A percentile compares a stretch with the other conserved stretches of the same genome.
phyloP scores from a whole-genome alignment of 2,797 vertebrate genomes.

The Acipenser oxyrinchus region DNA sequence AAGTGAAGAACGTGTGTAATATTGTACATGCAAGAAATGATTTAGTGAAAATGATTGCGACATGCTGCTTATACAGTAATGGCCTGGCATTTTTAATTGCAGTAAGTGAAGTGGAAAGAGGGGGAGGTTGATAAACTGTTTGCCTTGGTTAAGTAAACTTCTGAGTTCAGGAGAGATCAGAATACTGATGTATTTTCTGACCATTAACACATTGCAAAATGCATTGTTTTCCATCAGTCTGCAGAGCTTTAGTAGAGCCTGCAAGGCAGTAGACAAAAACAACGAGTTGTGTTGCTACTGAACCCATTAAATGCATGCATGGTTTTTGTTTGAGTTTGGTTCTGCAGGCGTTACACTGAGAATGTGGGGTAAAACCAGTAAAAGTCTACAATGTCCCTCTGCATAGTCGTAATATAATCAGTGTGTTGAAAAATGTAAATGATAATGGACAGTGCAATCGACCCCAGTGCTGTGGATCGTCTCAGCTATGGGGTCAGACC shows the following conservation, averaged over 20 bases:
- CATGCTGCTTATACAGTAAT: slow-evolving; percentile 57
- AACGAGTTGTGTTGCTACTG: neutral
- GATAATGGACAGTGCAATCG: too few species aligned
- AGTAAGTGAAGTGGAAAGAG: slow-evolving; percentile 50
- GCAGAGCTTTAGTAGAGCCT: neutral
- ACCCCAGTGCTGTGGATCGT: too few species aligned
- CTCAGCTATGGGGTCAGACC: too few species aligned
- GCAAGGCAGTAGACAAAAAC: neutral
- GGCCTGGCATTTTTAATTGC: slow-evolving; percentile 51
- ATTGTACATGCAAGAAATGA: slow-evolving; percentile 46
- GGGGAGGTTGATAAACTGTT: slow-evolving; percentile 38
- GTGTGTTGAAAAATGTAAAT: too few species aligned
- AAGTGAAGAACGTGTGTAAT: slow-evolving; percentile 28
- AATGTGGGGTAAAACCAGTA: too few species aligned
- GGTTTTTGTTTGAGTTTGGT: too few species aligned
- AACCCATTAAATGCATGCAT: too few species aligned
- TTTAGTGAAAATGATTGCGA: slow-evolving; percentile 51
- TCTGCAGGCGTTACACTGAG: too few species aligned
- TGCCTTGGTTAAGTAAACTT: slow-evolving; percentile 38
- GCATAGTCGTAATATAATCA: too few species aligned
- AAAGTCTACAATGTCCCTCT: too few species aligned
- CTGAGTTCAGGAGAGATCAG: slow-evolving; percentile 21
- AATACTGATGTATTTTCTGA: slow-evolving; percentile 25
- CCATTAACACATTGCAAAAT: slow-evolving; percentile 24
- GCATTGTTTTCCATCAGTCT: neutral